These are phyloP conservation scores for Callitettix versicolor DNA, from an alignment of 1,140 invertebrate species.

Conservation along the genomic window DNA sequence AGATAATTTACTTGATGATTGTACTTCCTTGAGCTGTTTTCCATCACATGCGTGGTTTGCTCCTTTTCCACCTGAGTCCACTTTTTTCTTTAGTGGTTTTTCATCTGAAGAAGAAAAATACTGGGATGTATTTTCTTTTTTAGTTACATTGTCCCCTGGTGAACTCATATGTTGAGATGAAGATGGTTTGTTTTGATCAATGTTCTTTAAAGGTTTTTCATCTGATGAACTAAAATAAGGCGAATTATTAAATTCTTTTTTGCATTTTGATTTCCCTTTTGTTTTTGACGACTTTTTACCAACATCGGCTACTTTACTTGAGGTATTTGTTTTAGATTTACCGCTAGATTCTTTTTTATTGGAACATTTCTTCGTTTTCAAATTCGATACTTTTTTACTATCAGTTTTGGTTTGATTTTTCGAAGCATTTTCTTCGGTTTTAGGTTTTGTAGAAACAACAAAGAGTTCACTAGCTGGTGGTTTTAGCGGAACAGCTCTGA, in stretches of 20 bases:
- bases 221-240: conserved; percentile 7
- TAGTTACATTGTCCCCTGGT: too few species aligned
- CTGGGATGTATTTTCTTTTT: too few species aligned
- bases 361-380: not conserved
- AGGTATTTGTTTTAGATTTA: too few species aligned
- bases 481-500: conserved; percentile 51
- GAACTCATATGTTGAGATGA: too few species aligned
- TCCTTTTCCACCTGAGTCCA: too few species aligned
- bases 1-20: too few species aligned
- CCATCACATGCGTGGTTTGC: not conserved
- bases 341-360: too few species aligned
- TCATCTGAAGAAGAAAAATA: too few species aligned
- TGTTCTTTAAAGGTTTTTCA: not conserved
- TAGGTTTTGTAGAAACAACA: conserved; percentile 37
- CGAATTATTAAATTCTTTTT: conserved; percentile 1
- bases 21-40: too few species aligned
- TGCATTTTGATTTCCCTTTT: not conserved
- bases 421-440: conserved; percentile 21
- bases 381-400: conserved; percentile 12
- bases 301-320: too few species aligned
- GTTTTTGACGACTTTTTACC: not conserved
- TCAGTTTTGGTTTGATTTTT: conserved; percentile 14
- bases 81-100: too few species aligned
- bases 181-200: not conserved
- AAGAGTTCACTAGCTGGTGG: conserved; percentile 44